Base-by-base conservation (phyloP, 2,888 invertebrate genomes). In the Ectemnius lituratus region DNA sequence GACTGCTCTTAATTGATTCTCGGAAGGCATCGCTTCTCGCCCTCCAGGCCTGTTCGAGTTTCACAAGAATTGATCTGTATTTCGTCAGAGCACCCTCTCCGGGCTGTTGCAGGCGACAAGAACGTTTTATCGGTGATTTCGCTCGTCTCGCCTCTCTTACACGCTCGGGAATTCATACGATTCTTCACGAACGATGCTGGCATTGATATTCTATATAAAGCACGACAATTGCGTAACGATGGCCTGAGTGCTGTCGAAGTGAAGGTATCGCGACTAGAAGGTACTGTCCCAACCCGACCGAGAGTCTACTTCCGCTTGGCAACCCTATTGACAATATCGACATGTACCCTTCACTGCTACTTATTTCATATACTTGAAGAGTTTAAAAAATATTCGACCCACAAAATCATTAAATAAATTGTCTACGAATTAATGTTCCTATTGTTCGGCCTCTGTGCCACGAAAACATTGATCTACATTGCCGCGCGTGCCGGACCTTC, bases 1-100 rank as follows among this genome's bases (percentile, higher is more conserved):
- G 75, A 64, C 73, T 74, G 74, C 68, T 66, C 78, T 80, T 85
- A 82, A 86, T 84, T 81, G 81, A 78, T 83, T 81, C 78, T 78
- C 72, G 76, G 77, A 78, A 79, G 74, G 71, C 77, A 80, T 81
- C 82, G 74, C 84, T 84, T 82, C 74, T 72, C 49, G 14, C 23
- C 8, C 6, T n/a, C 46, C 28, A 61, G 46, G n/a, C 20, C 1
- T 37, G 37, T 27, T 27, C 27, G 62, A 56, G 64, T 49, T 59
- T 64, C 47, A 52, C n/a, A 52, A 52, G 52, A 16, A 52, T 52
- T 16, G 14, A 16, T 16, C 52, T 52, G 16, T 52, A 52, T 16
- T 16, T 52, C 16, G 52, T 16, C 52, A 52, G 52, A 52, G n/a
- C 52, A 16, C 52, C 52, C 16, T 52, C 16, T 11, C 13, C 52